A percentile compares a stretch with the other conserved stretches of the same genome.
Conservation (phyloP, 1,140 invertebrate genomes). For the Periplaneta americana region DNA sequence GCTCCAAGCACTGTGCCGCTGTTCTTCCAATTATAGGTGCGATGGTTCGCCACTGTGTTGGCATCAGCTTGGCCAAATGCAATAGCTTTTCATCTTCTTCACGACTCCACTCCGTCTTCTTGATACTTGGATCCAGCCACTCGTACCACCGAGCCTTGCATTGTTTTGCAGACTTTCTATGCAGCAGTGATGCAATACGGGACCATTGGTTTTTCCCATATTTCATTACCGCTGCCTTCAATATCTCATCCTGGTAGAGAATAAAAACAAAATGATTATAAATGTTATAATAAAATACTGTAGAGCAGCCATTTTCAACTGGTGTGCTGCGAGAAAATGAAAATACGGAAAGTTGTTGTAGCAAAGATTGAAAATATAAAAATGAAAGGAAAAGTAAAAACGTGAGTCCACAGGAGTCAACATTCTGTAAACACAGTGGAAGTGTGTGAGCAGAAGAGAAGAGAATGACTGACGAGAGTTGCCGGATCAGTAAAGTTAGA, state of each 20-base stretch:
- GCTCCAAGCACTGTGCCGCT: conserved; percentile 95
- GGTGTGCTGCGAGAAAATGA: too few relatives aligned
- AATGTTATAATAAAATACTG: background rate
- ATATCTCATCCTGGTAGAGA: conserved; percentile 93
- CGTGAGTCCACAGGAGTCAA: too few relatives aligned
- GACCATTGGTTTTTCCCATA: conserved; percentile 99
- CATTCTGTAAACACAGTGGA: too few relatives aligned
- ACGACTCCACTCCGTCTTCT: conserved; percentile 99
- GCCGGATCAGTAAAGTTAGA: background rate
- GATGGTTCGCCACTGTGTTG: conserved; percentile 99
- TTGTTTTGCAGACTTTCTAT: conserved; percentile 98
- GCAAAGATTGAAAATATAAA: too few relatives aligned
- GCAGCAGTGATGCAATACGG: conserved; percentile 95
- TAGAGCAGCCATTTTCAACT: too few relatives aligned
- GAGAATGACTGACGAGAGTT: background rate
- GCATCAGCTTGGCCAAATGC: conserved; percentile 98
- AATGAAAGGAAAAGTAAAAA: too few relatives aligned
- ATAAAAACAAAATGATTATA: background rate
- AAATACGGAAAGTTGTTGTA: too few relatives aligned
- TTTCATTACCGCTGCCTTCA: conserved; percentile 99
- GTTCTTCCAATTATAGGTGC: conserved; percentile 98
- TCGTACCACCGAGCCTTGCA: conserved; percentile 99
- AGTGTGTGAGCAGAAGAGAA: background rate
- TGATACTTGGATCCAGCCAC: conserved; percentile 99
- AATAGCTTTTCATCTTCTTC: conserved; percentile 99